These are phyloP conservation scores for Ctenochaetus hawaiiensis DNA, from an alignment of 2,797 vertebrate genomes.

Conservation along the genomic window DNA sequence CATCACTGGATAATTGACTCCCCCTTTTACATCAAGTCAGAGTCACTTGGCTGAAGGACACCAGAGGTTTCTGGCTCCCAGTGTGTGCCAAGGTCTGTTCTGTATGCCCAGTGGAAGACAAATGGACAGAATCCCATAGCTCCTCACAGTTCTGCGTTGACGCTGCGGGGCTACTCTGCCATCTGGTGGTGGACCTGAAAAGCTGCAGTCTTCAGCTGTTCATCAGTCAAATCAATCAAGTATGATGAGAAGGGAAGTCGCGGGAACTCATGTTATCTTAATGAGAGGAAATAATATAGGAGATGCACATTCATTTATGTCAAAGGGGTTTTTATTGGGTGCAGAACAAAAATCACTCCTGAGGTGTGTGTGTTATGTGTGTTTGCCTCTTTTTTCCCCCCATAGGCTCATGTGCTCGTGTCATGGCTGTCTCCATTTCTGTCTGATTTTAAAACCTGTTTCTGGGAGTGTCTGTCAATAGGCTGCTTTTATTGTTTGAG, in stretches of 20 bases:
- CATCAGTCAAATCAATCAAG: not conserved
- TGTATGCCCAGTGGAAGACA: conserved; percentile 44
- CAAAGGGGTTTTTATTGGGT: conserved; percentile 2
- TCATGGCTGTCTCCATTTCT: not conserved
- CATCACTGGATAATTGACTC: conserved; percentile 78
- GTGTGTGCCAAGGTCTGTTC: conserved; percentile 59
- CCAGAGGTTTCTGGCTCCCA: conserved; percentile 54
- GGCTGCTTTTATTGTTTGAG: conserved; percentile 42
- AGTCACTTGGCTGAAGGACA: conserved; percentile 78
- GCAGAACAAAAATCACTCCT: not conserved
- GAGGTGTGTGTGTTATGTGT: not conserved
- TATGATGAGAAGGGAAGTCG: conserved; percentile 1
- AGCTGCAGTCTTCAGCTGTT: conserved; percentile 15
- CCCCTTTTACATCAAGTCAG: conserved; percentile 69
- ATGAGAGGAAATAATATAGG: conserved; percentile 1
- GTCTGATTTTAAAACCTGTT: conserved; percentile 34
- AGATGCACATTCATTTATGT: not conserved
- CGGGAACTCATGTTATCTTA: not conserved
- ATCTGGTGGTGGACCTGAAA: conserved; percentile 67
- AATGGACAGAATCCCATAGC: conserved; percentile 41
- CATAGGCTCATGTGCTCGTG: conserved; percentile 1
- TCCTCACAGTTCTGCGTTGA: too few relatives aligned
- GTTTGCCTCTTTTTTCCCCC: not conserved
- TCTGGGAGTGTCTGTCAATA: conserved; percentile 23
- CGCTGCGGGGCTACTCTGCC: conserved; percentile 61